Base-by-base conservation (phyloP, 2,113 vertebrate species). In the Petrocephalus microphthalmus region DNA sequence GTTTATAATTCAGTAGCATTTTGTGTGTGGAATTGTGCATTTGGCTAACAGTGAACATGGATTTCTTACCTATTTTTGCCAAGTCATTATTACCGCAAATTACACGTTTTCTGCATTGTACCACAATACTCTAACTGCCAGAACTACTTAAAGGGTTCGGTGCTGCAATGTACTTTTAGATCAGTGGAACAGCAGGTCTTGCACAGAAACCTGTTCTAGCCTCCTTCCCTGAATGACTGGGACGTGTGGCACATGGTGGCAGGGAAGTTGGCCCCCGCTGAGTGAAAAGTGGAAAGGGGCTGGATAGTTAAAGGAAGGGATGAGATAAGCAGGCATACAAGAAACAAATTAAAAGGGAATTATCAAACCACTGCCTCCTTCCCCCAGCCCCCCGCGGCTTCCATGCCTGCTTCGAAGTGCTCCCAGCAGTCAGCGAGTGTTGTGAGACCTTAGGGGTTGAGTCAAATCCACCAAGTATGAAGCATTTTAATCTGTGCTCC, bases 241-340 rank as follows among this genome's bases (percentile, higher is more conserved):
- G 51, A 88, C 22, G 33, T 82, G 87, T 56, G 71, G 25, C 78
- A 52, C n/a, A 17, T 5, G 81, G 51, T 82, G 74, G 15, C 71
- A 81, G 5, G 20, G 54, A 33, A 78, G 4, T 52, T 74, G 42
- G 19, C 86, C 47, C 49, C 87, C 3, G 7, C 67, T 37, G 10
- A 1, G 52, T 45, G 5, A 78, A 49, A 67, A 89, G 57, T 84
- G 37, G 56, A 56, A 56, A 86, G 54, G 42, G 54, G 71, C 87
- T 49, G 53, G 88, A 89, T 92, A 90, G 91, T 91, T 90, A 90
- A 57, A 64, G 64, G 67, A 53, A 51, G 56, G 84, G 87, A 88
- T 89, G 71, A 87, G 90, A 91, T 91, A 89, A 90, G 84, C 87
- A 86, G 64, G 89, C 60, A 85, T 88, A 89, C 54, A 56, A 88